Evolutionary conservation across 1,140 invertebrate species (phyloP), one percentile per base, ranked within the genome.

Genomic region (Drosophila tropicalis): DNA sequence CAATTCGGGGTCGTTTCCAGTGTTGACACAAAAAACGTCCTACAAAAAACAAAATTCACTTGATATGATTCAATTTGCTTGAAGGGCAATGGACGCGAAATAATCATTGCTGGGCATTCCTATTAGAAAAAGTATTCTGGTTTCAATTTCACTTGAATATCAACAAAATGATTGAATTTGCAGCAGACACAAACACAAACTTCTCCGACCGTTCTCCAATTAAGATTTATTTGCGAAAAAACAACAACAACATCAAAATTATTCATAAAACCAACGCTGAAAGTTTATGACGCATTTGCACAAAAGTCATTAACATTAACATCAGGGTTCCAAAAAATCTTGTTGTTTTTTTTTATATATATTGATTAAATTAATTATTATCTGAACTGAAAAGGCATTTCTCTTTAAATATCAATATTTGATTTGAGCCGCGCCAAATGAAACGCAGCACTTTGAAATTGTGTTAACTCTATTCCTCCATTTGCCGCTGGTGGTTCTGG

Each of bases 251-350:
- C 3, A 39, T 1, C 3, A 39, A 39, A 39, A 5, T 39, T 12
- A 39, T 29, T 29, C 29, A 13, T 39, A 39, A 39, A 47, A 47
- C 4, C 6, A 47, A 47, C n/a, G n/a, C 44, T 51, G 56, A 54
- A 36, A 5, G 54, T 32, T 61, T 70, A 75, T 78, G 72, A 78
- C 76, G 76, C 76, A 78, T 71, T 78, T 71, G 29, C 66, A 74
- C 39, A 78, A 71, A 70, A 64, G 67, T 77, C 75, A 70, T 77
- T 77, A 77, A 77, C 75, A 74, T 76, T 39, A 67, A 67, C 68
- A 55, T 55, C 25, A 58, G 29, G 56, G 36, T 36, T 58, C 34
- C n/a, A 57, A 57, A 36, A 57, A n/a, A 63, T 12, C 1, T 32
- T 54, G 17, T 22, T 34, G 17, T 22, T 22, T 22, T 22, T 25